Conservation (phyloP, 2,888 invertebrate genomes). For the Hyposoter dolosus region DNA sequence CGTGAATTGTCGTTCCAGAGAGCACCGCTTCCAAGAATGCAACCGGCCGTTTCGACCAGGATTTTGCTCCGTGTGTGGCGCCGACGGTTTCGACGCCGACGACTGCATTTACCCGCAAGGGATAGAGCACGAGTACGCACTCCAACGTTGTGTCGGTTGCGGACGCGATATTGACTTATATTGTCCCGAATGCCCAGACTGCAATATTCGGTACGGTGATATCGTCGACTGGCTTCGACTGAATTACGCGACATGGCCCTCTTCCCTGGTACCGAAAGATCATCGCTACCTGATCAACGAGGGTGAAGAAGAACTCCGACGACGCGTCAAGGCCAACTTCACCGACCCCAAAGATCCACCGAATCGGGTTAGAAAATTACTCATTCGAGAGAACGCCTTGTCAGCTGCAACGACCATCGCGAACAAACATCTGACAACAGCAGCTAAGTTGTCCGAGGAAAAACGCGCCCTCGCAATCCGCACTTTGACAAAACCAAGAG, state of each 20-base stretch:
- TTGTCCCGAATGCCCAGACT: conserved; percentile 51
- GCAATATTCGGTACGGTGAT: conserved; percentile 34
- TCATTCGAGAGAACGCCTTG: conserved; percentile 29
- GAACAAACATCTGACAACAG: background rate
- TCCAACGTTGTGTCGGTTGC: conserved; percentile 44
- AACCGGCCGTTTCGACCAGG: conserved; percentile 29
- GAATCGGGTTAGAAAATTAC: conserved; percentile 6
- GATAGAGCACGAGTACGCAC: conserved; percentile 39
- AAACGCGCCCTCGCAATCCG: background rate
- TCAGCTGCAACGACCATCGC: background rate
- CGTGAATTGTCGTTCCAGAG: conserved; percentile 39
- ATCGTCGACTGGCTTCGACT: conserved; percentile 44
- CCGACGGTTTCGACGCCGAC: conserved; percentile 23
- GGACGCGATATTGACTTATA: conserved; percentile 14
- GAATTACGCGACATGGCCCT: conserved; percentile 45
- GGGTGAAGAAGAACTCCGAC: background rate
- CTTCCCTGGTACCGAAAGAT: conserved; percentile 22
- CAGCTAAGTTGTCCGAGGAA: conserved; percentile 5
- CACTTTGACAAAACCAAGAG: background rate
- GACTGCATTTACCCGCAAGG: conserved; percentile 54
- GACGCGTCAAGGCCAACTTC: conserved; percentile 31
- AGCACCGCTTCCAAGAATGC: conserved; percentile 37
- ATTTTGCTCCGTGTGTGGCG: conserved; percentile 16
- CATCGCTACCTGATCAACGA: conserved; percentile 44
- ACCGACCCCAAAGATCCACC: background rate